Evolutionary conservation across 2,797 vertebrate species (phyloP), one percentile per base, ranked within the genome.

Genomic region (Acanthurus tractus): DNA sequence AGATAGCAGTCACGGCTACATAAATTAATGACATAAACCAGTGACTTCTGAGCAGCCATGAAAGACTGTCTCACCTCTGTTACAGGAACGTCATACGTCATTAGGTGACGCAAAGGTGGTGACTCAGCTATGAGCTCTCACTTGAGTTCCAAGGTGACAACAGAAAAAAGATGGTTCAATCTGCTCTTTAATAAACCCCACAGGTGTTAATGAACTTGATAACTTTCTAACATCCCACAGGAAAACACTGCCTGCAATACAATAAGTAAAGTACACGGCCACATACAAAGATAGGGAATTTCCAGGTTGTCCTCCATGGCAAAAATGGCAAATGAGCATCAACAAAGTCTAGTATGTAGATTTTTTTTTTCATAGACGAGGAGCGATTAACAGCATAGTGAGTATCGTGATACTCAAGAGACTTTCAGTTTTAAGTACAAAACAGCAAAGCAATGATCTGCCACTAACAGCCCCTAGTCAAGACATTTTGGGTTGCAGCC

Each of bases 71-170:
- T 44, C 42, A 70, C 23, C 4, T 69, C 52, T 40, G 8, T 40
- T 50, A 62, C 14, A 68, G 25, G 29, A 0, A 44, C 9, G 61
- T 55, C 55, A 25, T 13, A 50, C 36, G 2, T 78, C 76, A 74
- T 54, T 13, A 29, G 44, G 13, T 65, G 69, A 77, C 29, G 56
- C 75, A 42, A 50, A 42, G 63, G 14, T 17, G 11, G 12, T 71
- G 68, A 79, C 61, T 86, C 64, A 81, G 17, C 71, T 25, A 48
- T 12, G 34, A 14, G 42, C 70, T 72, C 40, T 25, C 25, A 25
- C 25, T 25, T 25, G 25, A 25, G 48, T n/a, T 17, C 40, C 57
- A 56, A 70, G 58, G 50, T 70, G 25, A 61, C 71, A 56, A 38
- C 10, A 5, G 2, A 1, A 46, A 17, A 8, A 38, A n/a, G 10